phyloP scores from a whole-genome alignment of 2,113 vertebrate species.

The Pavo muticus region DNA sequence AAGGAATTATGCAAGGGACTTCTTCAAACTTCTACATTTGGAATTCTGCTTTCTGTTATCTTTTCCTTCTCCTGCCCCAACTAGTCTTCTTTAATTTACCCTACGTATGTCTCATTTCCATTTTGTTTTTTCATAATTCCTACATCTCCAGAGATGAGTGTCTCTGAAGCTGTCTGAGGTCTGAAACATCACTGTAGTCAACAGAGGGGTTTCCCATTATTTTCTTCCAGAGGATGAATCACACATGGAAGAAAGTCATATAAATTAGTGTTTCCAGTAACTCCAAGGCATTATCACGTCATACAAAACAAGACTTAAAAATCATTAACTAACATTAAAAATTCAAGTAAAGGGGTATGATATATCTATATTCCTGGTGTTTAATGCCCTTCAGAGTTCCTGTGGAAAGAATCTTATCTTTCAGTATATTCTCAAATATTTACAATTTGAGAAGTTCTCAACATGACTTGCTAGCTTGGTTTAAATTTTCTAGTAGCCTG shows the following conservation, averaged over 20 bases:
- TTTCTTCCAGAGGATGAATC: neutral
- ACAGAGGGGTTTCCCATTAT: neutral
- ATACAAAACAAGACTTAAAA: neutral
- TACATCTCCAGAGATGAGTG: neutral
- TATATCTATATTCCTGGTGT: neutral
- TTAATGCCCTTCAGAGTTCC: neutral
- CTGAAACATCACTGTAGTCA: neutral
- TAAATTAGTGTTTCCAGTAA: neutral
- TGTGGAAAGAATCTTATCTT: neutral
- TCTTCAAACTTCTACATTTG: neutral
- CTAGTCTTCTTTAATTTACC: neutral
- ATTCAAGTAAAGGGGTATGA: neutral
- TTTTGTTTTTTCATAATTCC: neutral
- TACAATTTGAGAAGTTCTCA: neutral
- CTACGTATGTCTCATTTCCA: neutral
- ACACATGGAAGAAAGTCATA: neutral
- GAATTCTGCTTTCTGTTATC: neutral
- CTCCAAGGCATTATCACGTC: neutral
- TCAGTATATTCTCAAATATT: neutral
- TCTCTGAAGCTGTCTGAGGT: neutral
- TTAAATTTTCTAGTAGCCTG: neutral
- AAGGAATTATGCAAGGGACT: neutral
- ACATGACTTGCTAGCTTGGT: neutral
- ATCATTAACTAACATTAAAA: neutral
- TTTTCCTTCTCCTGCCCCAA: fast-evolving